These are phyloP conservation scores for Saccostrea echinata DNA, from an alignment of 1,140 invertebrate genomes.

Conservation along the genomic window DNA sequence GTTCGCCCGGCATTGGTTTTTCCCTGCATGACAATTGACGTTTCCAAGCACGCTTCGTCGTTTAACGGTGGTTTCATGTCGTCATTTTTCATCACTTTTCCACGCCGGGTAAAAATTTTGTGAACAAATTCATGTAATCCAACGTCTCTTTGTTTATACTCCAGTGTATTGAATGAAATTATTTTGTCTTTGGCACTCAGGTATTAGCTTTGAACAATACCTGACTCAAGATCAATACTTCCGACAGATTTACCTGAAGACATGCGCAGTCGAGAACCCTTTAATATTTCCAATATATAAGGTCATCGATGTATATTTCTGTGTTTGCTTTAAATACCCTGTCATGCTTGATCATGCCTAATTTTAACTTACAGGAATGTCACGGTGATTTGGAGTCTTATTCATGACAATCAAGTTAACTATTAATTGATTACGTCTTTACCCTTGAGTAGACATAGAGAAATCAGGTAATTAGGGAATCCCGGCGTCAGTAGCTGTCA, in stretches of 20 bases:
- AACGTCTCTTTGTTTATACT: not conserved
- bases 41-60: not conserved
- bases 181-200: not conserved
- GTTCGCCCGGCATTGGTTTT: not conserved
- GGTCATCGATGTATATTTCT: not conserved
- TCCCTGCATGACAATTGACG: not conserved
- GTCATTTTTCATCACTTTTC: conserved; percentile 14
- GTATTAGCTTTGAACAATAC: not conserved
- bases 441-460: not conserved
- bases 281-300: not conserved
- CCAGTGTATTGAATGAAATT: not conserved
- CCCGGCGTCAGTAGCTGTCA: conserved; percentile 2
- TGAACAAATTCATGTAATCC: conserved; percentile 7
- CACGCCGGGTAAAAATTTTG: not conserved
- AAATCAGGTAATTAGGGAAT: not conserved
- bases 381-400: not conserved
- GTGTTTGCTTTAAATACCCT: not conserved
- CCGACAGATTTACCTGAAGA: not conserved
- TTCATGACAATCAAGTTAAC: not conserved
- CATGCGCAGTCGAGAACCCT: not conserved
- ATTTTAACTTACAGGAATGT: not conserved
- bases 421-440: not conserved
- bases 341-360: not conserved
- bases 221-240: not conserved
- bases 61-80: not conserved